Conservation (phyloP, 2,888 invertebrate species). For the Caenorhabditis drosophilae region DNA sequence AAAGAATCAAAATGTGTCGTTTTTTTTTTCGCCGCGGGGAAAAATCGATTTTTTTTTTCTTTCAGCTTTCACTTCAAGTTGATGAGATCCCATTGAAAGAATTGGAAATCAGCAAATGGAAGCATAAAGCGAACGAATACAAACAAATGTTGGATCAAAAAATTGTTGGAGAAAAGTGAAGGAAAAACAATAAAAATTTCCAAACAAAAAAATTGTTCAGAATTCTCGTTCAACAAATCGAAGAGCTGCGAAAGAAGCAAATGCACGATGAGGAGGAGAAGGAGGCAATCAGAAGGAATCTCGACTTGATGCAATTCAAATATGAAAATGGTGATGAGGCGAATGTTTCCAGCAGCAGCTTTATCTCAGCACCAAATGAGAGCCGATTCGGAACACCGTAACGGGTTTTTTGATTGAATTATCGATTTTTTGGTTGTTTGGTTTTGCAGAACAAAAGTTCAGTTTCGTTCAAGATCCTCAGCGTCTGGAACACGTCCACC, state of each 20-base stretch:
- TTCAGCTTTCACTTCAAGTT: slow-evolving; percentile 47
- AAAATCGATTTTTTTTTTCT: not conserved
- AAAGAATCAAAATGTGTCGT: slow-evolving; percentile 45
- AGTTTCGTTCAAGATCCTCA: slow-evolving; percentile 25
- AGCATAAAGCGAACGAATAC: slow-evolving; percentile 86
- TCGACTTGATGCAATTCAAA: slow-evolving; percentile 47
- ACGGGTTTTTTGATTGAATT: slow-evolving; percentile 2
- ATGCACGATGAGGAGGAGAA: slow-evolving; percentile 45
- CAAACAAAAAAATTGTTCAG: slow-evolving; percentile 21
- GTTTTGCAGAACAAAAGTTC: slow-evolving; percentile 36
- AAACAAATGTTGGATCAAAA: slow-evolving; percentile 79
- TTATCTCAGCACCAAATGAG: slow-evolving; percentile 24
- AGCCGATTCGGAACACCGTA: slow-evolving; percentile 33
- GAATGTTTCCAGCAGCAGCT: slow-evolving; percentile 17
- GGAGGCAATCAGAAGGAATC: slow-evolving; percentile 42
- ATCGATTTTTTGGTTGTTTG: slow-evolving; percentile 15
- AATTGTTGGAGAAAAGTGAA: slow-evolving; percentile 76
- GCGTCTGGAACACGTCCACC: slow-evolving; percentile 35
- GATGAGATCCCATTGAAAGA: slow-evolving; percentile 62
- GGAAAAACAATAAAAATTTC: not conserved
- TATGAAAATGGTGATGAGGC: slow-evolving; percentile 43
- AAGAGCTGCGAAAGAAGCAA: slow-evolving; percentile 46
- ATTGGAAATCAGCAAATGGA: slow-evolving; percentile 76
- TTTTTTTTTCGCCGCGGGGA: not conserved
- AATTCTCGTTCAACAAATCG: slow-evolving; percentile 52